A percentile compares a stretch with the other conserved stretches of the same genome.
phyloP scores from a whole-genome alignment of 2,888 invertebrate species.

The Machimus atricapillus region DNA sequence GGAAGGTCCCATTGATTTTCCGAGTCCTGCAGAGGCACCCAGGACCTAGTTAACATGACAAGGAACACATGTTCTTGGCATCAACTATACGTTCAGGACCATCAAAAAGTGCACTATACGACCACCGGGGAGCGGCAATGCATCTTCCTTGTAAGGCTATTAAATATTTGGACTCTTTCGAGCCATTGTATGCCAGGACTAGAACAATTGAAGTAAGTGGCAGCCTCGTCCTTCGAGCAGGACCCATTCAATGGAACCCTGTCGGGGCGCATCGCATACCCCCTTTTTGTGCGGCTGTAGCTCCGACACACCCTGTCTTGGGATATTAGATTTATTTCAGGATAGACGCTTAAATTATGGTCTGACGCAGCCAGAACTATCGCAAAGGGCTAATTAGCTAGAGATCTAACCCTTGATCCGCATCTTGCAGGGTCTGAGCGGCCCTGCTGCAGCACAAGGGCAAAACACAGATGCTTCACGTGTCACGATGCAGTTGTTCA shows the following conservation, averaged over 20 bases:
- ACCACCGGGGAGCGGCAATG: not conserved
- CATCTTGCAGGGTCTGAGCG: not conserved
- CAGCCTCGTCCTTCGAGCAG: not conserved
- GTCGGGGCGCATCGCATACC: not conserved
- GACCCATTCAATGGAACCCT: not conserved
- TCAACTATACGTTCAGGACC: not conserved
- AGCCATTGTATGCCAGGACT: not conserved
- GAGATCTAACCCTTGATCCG: not conserved
- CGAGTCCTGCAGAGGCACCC: not conserved
- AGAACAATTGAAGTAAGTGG: not conserved
- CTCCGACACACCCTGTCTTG: not conserved
- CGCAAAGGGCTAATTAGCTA: not conserved
- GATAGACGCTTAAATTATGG: not conserved
- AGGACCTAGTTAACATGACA: conserved; percentile 15
- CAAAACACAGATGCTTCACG: not conserved
- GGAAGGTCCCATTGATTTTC: not conserved
- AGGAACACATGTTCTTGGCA: conserved; percentile 25
- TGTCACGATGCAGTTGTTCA: not conserved
- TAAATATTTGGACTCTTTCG: not conserved
- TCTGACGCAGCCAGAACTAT: not conserved
- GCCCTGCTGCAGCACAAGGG: not conserved
- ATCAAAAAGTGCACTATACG: not conserved
- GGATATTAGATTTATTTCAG: not conserved
- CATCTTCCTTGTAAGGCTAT: not conserved
- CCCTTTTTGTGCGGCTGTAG: not conserved